Base-by-base conservation (phyloP, 2,113 vertebrate species). In the Leuciscus idus region DNA sequence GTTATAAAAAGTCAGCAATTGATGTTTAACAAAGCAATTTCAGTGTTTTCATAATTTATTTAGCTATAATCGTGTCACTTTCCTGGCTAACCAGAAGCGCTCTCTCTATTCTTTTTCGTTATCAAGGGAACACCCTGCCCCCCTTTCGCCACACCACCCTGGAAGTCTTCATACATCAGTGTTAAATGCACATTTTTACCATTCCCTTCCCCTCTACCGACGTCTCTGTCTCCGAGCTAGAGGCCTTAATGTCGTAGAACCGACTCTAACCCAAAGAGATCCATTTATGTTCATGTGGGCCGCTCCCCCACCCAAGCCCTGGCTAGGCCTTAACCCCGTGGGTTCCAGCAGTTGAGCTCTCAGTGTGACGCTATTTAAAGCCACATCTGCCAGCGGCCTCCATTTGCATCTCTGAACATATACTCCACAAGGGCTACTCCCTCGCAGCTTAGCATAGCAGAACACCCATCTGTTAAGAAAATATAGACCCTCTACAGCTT, bases 361-460 rank as follows among this genome's bases (percentile, higher is more conserved):
- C 86, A 75, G 86, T 87, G 86, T 93, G 90, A 87, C 87, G 83
- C 85, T 90, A 89, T 91, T 90, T 91, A 91, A 86, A 91, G 86
- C 81, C 90, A 91, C 91, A 91, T 92, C 91, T 93, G 92, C 85
- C 88, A 81, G 80, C 85, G 76, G 89, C 48, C 84, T 86, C 81
- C 88, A 91, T 91, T 91, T 90, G 87, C 84, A 89, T 89, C 85
- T 48, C 74, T 91, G 89, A 92, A 91, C 84, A 85, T 88, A 89
- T 83, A 83, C 84, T 76, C 81, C 76, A 88, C 86, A 80, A 86
- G 76, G 86, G 88, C 82, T 88, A 88, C 87, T 88, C 88, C 89
- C 90, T 90, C 74, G 85, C 81, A 85, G 85, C 79, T 89, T 83
- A 90, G 86, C 87, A 76, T 79, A 82, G 88, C 78, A 89, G 86